Evolutionary conservation across 2,113 vertebrate genomes (phyloP), one percentile per base, ranked within the genome.

Genomic region (Pungitius pungitius): DNA sequence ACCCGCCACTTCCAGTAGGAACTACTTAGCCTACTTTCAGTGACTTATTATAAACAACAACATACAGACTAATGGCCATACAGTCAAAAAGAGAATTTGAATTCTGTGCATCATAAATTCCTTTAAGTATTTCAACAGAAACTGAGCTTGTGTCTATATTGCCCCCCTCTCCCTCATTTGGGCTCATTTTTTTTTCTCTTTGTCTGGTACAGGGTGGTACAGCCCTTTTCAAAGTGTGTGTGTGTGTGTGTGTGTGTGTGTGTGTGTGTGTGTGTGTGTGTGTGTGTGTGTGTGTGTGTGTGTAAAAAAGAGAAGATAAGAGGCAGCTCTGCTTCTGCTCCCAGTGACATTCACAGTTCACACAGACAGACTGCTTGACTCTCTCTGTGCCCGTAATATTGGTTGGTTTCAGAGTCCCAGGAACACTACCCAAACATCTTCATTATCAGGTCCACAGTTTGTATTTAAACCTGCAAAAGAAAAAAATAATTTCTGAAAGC

Each of bases 201-300:
- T 40, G 76, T 76, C 57, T 85, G 90, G 85, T 89, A 89, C 88
- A 54, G 84, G 51, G 69, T 87, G 84, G 90, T 89, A 88, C 88
- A 59, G 63, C 49, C 54, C 51, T 62, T 59, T 73, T 58, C 64
- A 27, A 54, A 74, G 43, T 43, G 58, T 70, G 14, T 24, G 43
- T 69, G 58, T 54, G 77, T 71, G 75, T 37, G 26, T 45, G 59
- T 70, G 17, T 18, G 45, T 67, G 55, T 49, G 80, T 69, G 55
- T 77, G 67, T 59, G 54, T 55, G n/a, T 56, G 49, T 18, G 42
- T 77, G 61, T 45, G 59, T 52, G 40, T 24, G 68, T 18, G 37
- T 40, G 59, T 67, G 27, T 30, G 43, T 69, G 55, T 57, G 81
- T 75, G 58, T 79, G 67, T 56, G 62, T 54, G 33, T 62, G 59